A percentile compares a stretch with the other conserved stretches of the same genome.
These are phyloP conservation scores for Stenoptilia bipunctidactyla DNA, from an alignment of 2,888 invertebrate genomes.

Conservation along the genomic window DNA sequence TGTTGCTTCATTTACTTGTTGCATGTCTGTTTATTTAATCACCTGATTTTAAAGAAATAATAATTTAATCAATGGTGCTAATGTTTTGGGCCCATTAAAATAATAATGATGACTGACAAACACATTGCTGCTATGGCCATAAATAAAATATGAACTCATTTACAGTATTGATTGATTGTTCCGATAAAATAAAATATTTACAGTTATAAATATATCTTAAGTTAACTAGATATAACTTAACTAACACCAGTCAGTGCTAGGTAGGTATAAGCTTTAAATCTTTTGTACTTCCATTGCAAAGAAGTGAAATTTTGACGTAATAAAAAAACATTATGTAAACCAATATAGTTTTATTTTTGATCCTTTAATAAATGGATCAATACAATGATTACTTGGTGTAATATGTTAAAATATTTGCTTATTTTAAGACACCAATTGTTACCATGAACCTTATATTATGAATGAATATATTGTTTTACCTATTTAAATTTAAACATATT, in stretches of 20 bases:
- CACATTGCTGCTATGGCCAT: not conserved
- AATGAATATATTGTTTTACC: too few relatives aligned
- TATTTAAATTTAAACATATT: too few relatives aligned
- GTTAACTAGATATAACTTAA: too few relatives aligned
- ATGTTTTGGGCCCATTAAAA: not conserved
- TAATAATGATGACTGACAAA: not conserved
- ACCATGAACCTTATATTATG: too few relatives aligned
- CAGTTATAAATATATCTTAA: too few relatives aligned
- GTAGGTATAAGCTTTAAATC: not conserved
- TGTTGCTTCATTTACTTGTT: not conserved
- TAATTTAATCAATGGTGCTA: not conserved
- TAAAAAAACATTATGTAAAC: not conserved
- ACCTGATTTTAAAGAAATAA: not conserved
- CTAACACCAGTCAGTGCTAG: not conserved
- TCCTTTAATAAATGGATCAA: too few relatives aligned
- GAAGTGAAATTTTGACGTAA: not conserved
- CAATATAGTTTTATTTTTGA: too few relatives aligned
- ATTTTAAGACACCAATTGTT: too few relatives aligned
- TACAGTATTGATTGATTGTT: too few relatives aligned
- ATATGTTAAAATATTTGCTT: too few relatives aligned
- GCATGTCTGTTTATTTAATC: not conserved
- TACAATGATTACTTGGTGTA: too few relatives aligned
- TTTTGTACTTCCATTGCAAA: not conserved
- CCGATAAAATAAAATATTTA: too few relatives aligned
- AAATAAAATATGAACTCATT: not conserved